phyloP scores from a whole-genome alignment of 2,113 vertebrate species.

The Gobiocypris rarus region DNA sequence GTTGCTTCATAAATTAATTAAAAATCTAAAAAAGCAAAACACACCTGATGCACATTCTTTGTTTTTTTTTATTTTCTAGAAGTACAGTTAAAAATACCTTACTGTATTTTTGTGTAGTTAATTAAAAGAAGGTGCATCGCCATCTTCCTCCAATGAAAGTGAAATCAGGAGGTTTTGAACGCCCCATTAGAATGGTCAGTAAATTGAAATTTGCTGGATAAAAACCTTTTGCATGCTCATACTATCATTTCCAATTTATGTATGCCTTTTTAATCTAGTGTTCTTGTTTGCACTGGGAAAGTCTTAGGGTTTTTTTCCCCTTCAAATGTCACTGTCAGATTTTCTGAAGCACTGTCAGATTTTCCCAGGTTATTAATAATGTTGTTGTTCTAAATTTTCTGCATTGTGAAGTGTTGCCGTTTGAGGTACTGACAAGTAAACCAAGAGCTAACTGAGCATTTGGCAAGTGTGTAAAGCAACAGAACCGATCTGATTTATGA shows the following conservation, averaged over 20 bases:
- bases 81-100: no score
- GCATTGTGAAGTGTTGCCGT: not conserved
- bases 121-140: no score
- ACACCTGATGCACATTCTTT: no score
- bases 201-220: not conserved
- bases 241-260: not conserved
- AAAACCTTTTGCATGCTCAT: not conserved
- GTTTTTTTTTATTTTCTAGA: no score
- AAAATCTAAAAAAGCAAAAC: no score
- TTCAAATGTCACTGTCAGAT: not conserved
- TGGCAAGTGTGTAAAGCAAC: slow-evolving; percentile 47
- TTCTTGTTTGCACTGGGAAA: not conserved
- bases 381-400: not conserved
- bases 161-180: no score
- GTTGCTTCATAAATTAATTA: no score
- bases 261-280: not conserved
- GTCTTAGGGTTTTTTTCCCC: not conserved
- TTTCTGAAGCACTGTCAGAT: not conserved
- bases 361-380: not conserved
- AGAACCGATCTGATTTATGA: slow-evolving; percentile 64
- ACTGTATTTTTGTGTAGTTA: no score
- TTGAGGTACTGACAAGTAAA: not conserved
- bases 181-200: not conserved
- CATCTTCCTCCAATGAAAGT: no score
- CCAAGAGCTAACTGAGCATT: slow-evolving; percentile 51